These are phyloP conservation scores for Dendrocopos noguchii DNA, from an alignment of 2,113 vertebrate species.

Conservation along the genomic window DNA sequence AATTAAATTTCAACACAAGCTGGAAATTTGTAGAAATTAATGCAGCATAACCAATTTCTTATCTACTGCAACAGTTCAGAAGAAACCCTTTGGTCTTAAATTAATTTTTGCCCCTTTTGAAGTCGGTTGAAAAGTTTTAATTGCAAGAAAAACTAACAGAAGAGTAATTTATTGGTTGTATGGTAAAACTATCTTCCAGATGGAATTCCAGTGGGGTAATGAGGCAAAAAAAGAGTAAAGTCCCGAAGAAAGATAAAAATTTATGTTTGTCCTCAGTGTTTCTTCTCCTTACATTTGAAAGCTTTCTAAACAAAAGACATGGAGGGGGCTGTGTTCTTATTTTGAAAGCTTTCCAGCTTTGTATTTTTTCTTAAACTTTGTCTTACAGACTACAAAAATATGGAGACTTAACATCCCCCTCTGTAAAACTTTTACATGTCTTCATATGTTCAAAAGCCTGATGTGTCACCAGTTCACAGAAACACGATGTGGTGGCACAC, in stretches of 20 bases:
- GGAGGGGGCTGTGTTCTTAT: not conserved
- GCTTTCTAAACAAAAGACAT: not conserved
- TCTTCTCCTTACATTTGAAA: not conserved
- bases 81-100: constrained; percentile 13
- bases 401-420: fast-evolving
- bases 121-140: not conserved
- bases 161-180: not conserved
- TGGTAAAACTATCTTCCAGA: not conserved
- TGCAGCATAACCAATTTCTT: not conserved
- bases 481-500: fast-evolving
- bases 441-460: not conserved
- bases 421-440: not conserved
- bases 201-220: not conserved
- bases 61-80: not conserved
- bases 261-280: not conserved
- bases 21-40: not conserved
- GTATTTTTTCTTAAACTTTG: not conserved
- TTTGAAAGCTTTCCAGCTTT: not conserved
- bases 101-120: not conserved
- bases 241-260: not conserved
- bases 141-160: not conserved
- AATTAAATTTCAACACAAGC: constrained; percentile 24
- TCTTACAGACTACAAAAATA: not conserved
- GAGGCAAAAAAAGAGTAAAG: not conserved
- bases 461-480: not conserved